Conservation (phyloP, 2,888 invertebrate genomes). For the Drosophila cracens region DNA sequence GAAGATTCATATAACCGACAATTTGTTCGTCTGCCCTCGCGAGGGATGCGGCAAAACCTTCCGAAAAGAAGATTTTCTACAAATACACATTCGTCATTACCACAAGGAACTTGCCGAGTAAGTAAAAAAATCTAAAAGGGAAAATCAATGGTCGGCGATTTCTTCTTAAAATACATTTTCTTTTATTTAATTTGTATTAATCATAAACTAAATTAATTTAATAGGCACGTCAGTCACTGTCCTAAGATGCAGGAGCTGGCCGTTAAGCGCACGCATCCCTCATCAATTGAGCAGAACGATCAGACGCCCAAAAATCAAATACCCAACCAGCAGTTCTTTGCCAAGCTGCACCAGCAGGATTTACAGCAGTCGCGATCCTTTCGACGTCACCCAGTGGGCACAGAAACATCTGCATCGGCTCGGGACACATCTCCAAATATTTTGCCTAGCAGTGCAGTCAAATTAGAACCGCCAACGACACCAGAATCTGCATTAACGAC, state of each 20-base stretch:
- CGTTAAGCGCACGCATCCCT: conserved; percentile 87
- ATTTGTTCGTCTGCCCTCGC: conserved; percentile 90
- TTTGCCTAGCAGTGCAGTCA: conserved; percentile 42
- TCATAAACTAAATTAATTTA: not conserved
- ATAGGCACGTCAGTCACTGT: conserved; percentile 88
- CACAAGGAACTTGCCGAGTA: conserved; percentile 91
- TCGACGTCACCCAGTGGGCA: conserved; percentile 46
- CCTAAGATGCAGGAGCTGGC: conserved; percentile 95
- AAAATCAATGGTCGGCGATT: not conserved
- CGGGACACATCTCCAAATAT: conserved; percentile 37
- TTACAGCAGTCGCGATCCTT: conserved; percentile 78
- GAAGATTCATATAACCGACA: conserved; percentile 90
- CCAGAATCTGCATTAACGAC: conserved; percentile 2
- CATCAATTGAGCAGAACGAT: conserved; percentile 88
- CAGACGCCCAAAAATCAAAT: conserved; percentile 84
- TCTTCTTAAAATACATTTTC: not conserved
- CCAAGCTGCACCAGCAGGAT: conserved; percentile 85
- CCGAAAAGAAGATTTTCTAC: conserved; percentile 94
- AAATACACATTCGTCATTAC: conserved; percentile 98
- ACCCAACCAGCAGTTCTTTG: conserved; percentile 84
- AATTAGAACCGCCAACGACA: conserved; percentile 10
- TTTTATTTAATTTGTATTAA: not conserved
- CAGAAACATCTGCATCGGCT: conserved; percentile 28
- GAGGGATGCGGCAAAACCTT: conserved; percentile 95
- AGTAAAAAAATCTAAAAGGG: conserved; percentile 16